Conservation (phyloP, 2,113 vertebrate genomes). For the Channa argus region DNA sequence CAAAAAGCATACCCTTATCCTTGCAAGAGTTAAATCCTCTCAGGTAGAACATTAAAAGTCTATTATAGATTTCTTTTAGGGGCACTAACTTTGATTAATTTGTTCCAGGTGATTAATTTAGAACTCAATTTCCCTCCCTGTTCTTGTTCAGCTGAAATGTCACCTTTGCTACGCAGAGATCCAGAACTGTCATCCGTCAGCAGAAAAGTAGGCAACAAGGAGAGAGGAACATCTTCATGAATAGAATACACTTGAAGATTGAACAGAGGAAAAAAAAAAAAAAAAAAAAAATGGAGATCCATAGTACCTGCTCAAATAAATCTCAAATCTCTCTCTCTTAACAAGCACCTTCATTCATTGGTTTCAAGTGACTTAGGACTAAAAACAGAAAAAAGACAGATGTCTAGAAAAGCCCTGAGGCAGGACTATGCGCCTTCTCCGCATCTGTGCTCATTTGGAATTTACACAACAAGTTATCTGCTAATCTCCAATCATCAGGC, state of each 20-base stretch:
- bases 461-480: too few species aligned
- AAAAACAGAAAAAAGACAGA: too few species aligned
- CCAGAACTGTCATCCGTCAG: constrained; percentile 5
- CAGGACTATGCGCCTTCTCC: not conserved
- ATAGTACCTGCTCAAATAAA: too few species aligned
- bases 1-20: not conserved
- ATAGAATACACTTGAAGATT: not conserved
- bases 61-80: constrained; percentile 24
- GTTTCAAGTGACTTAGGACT: too few species aligned
- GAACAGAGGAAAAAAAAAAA: too few species aligned
- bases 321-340: too few species aligned
- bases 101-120: constrained; percentile 34
- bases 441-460: constrained; percentile 8
- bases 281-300: too few species aligned
- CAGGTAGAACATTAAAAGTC: constrained; percentile 35
- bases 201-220: constrained; percentile 19
- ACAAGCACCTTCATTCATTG: too few species aligned
- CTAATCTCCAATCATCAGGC: not conserved
- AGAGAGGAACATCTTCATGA: not conserved
- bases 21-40: constrained; percentile 25
- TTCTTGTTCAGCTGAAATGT: constrained; percentile 42
- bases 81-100: constrained; percentile 54
- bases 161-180: constrained; percentile 23
- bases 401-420: not conserved
- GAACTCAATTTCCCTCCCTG: not conserved